These are phyloP conservation scores for Ypsolopha scabrella DNA, from an alignment of 2,888 invertebrate species.

Conservation along the genomic window DNA sequence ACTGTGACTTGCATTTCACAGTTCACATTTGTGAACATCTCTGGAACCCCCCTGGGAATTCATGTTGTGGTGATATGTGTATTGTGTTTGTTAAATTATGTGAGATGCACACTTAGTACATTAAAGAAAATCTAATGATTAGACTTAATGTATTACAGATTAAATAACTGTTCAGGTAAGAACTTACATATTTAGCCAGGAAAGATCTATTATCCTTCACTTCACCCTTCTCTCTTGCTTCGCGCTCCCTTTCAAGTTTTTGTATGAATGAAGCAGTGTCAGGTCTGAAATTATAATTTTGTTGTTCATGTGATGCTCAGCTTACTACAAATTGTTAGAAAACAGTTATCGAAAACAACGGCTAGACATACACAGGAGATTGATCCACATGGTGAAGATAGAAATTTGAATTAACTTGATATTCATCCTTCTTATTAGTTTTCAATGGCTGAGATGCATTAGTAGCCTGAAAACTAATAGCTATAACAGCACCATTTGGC, in stretches of 20 bases:
- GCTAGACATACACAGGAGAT: conserved; percentile 75
- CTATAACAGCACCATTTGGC: conserved; percentile 81
- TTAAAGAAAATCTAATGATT: no score
- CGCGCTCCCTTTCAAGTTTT: conserved; percentile 91
- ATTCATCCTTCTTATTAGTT: conserved; percentile 18
- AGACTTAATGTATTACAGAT: not conserved
- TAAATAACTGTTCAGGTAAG: conserved; percentile 1
- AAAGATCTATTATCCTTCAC: conserved; percentile 95
- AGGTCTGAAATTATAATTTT: conserved; percentile 69
- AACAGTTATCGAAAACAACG: not conserved
- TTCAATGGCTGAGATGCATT: conserved; percentile 30
- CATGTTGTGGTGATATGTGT: no score
- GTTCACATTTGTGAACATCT: no score
- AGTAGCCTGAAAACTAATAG: conserved; percentile 70
- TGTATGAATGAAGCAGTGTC: conserved; percentile 97
- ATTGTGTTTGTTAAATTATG: no score
- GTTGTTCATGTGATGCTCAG: not conserved
- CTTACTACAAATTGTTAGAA: not conserved
- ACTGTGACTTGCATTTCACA: no score
- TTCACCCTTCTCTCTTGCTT: conserved; percentile 89
- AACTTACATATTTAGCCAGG: conserved; percentile 96
- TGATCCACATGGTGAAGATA: conserved; percentile 83
- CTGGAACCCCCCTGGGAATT: no score
- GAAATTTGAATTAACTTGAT: conserved; percentile 79
- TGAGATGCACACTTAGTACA: no score